phyloP scores from a whole-genome alignment of 2,113 vertebrate genomes.

The Reinhardtius hippoglossoides region DNA sequence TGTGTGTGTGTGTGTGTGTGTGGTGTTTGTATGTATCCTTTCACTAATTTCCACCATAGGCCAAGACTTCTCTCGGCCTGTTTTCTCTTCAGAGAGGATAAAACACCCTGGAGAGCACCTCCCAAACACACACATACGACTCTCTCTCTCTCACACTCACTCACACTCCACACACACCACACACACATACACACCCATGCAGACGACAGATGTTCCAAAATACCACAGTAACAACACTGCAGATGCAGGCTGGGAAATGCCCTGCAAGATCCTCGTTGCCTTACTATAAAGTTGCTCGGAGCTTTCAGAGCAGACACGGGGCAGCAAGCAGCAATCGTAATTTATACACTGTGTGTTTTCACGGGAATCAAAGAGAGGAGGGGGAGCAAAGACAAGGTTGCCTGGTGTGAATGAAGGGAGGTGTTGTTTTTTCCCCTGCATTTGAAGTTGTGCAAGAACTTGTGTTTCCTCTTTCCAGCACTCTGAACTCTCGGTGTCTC shows the following conservation, averaged over 20 bases:
- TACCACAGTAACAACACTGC: conserved; percentile 69
- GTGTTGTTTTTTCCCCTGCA: conserved; percentile 21
- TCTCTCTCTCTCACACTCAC: conserved; percentile 49
- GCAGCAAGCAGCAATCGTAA: conserved; percentile 9
- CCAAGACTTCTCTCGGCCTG: conserved; percentile 21
- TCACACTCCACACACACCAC: conserved; percentile 36
- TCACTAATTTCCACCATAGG: conserved; percentile 59
- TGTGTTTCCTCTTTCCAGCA: neutral
- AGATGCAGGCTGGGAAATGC: conserved; percentile 74
- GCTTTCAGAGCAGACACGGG: conserved; percentile 33
- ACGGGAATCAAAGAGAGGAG: conserved; percentile 19
- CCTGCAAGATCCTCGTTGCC: conserved; percentile 54
- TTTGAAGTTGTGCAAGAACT: conserved; percentile 49
- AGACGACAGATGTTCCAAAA: conserved; percentile 79
- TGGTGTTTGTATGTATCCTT: conserved; percentile 13
- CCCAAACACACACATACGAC: conserved; percentile 43
- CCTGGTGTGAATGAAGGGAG: conserved; percentile 16
- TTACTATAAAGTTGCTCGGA: conserved; percentile 44
- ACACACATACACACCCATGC: conserved; percentile 59
- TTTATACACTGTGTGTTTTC: conserved; percentile 6
- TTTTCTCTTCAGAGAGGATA: conserved; percentile 50
- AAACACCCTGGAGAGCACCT: conserved; percentile 53
- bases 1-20: conserved; percentile 24
- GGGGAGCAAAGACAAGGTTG: conserved; percentile 33
- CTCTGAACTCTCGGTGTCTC: conserved; percentile 14